A percentile compares a stretch with the other conserved stretches of the same genome.
Evolutionary conservation across 2,888 invertebrate species (phyloP).

Genomic region (Sinotaia quadrata): DNA sequence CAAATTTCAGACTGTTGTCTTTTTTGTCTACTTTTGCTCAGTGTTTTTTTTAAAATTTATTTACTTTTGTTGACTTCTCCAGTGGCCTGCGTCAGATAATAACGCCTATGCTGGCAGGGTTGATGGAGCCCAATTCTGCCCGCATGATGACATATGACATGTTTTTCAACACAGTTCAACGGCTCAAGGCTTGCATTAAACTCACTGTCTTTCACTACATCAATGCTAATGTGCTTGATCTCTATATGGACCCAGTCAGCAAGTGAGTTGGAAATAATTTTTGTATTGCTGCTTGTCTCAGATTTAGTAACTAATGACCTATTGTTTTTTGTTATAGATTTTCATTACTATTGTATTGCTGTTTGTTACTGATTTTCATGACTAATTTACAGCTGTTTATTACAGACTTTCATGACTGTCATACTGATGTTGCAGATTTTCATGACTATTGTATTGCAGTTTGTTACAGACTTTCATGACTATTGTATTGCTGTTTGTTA

Average conservation of each 20-base stretch:
- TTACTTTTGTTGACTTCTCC: slow-evolving; percentile 12
- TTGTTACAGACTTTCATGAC: slow-evolving; percentile 44
- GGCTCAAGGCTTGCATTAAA: slow-evolving; percentile 34
- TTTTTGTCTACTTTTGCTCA: not conserved
- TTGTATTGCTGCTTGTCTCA: not conserved
- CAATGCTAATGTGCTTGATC: slow-evolving; percentile 33
- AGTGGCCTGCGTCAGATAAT: slow-evolving; percentile 51
- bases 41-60: not conserved
- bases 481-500: not conserved
- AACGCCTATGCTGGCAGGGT: slow-evolving; percentile 51
- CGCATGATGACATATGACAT: slow-evolving; percentile 51
- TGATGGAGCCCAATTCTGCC: slow-evolving; percentile 50
- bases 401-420: slow-evolving; percentile 48
- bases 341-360: not conserved
- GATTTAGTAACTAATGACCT: too few relatives aligned
- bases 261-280: slow-evolving; percentile 45
- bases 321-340: too few relatives aligned
- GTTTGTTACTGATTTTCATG: slow-evolving; percentile 42
- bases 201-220: slow-evolving; percentile 36
- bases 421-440: too few relatives aligned
- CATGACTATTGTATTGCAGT: not conserved
- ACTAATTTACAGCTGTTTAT: not conserved
- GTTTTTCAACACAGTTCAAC: slow-evolving; percentile 47
- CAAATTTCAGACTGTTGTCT: not conserved
- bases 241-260: slow-evolving; percentile 47